Evolutionary conservation across 2,113 vertebrate species (phyloP), one percentile per base, ranked within the genome.

Genomic region (Rattus rattus): DNA sequence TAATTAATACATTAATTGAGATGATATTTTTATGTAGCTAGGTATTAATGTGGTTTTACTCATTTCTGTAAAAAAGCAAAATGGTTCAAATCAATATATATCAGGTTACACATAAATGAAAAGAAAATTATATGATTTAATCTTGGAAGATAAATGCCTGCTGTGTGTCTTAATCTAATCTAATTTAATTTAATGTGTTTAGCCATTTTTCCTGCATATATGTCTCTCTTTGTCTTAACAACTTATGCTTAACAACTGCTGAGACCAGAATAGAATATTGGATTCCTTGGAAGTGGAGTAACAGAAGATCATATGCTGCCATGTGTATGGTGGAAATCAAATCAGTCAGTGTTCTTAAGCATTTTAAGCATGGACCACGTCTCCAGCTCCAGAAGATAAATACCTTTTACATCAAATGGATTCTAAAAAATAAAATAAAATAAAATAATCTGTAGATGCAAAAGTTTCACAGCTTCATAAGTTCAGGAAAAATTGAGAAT

Each of bases 121-220:
- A 94, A 63, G 12, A 94, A 97, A 94, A 65, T 19, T 33, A 92
- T 85, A 72, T 56, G 80, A n/a, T 79, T 77, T 70, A 90, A 85
- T 89, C 81, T 85, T 95, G 54, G 28, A 89, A 13, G 17, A 83
- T 49, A 93, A 96, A 85, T 90, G 0, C 49, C 3, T 93, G 0
- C 83, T 84, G 43, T 36, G 30, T 85, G 20, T 26, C 39, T 77
- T 65, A 24, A 65, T n/a, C 26, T 83, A 61, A 39, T 59, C 59
- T 5, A 56, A 54, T 54, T 80, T 54, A 85, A 63, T 63, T 63
- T 17, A 30, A 19, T 30, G 26, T 47, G 7, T 33, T 65, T 33
- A 65, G 7, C 10, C 16, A 2, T 43, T 84, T 63, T 84, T 7
- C 13, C 39, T 84, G 26, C 56, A 63, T 39, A 39, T 28, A 43